A percentile compares a stretch with the other conserved stretches of the same genome.
phyloP scores from a whole-genome alignment of 2,888 invertebrate genomes.

The Thumatha senex region DNA sequence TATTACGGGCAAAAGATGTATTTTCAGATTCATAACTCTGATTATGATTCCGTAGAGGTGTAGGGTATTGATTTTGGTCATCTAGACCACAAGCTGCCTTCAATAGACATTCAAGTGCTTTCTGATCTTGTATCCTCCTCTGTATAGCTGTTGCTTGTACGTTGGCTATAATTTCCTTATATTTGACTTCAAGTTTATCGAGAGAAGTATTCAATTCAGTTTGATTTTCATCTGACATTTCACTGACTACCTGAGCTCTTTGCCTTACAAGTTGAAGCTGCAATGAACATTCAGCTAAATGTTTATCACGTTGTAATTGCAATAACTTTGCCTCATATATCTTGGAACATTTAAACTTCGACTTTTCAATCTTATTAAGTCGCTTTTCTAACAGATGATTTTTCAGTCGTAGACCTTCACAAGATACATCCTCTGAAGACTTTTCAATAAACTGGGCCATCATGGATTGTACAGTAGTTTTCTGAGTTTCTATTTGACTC shows the following conservation, averaged over 20 bases:
- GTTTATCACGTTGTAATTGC: slow-evolving; percentile 64
- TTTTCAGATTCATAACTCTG: slow-evolving; percentile 52
- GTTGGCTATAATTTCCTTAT: slow-evolving; percentile 71
- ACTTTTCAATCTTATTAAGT: slow-evolving; percentile 63
- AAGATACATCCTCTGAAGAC: slow-evolving; percentile 40
- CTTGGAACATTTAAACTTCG: slow-evolving; percentile 55
- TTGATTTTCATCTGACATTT: slow-evolving; percentile 62
- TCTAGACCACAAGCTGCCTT: slow-evolving; percentile 55
- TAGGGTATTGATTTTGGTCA: slow-evolving; percentile 43
- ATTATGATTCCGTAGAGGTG: slow-evolving; percentile 47
- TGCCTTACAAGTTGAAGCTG: slow-evolving; percentile 68
- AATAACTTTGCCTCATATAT: slow-evolving; percentile 62
- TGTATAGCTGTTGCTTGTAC: slow-evolving; percentile 74
- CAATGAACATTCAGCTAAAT: slow-evolving; percentile 64
- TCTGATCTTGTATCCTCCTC: slow-evolving; percentile 69
- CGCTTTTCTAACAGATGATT: slow-evolving; percentile 60
- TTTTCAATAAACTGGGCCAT: slow-evolving; percentile 52
- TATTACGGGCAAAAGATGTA: slow-evolving; percentile 47
- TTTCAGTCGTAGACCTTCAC: slow-evolving; percentile 43
- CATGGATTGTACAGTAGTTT: slow-evolving; percentile 50
- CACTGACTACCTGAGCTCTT: slow-evolving; percentile 63
- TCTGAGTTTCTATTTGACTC: slow-evolving; percentile 52
- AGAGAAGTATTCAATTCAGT: slow-evolving; percentile 56
- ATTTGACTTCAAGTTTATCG: slow-evolving; percentile 69
- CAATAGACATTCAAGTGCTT: slow-evolving; percentile 64